phyloP scores from a whole-genome alignment of 2,797 vertebrate species.

The Epinephelus malabaricus region DNA sequence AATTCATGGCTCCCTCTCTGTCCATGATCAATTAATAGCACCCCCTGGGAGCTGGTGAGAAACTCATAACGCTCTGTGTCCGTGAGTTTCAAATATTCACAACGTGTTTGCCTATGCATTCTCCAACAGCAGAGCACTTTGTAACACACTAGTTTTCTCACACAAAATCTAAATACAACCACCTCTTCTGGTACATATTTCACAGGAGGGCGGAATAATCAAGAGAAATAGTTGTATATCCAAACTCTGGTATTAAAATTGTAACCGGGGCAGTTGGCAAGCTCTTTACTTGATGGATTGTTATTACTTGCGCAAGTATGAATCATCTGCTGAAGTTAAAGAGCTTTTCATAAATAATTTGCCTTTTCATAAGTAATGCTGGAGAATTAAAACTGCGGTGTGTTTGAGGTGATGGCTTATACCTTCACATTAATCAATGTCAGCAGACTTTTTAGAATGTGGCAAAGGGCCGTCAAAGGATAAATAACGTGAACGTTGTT shows the following conservation, averaged over 20 bases:
- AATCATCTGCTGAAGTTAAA: slow-evolving; percentile 79
- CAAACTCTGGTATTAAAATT: slow-evolving; percentile 75
- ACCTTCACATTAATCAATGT: slow-evolving; percentile 58
- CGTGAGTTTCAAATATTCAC: slow-evolving; percentile 35
- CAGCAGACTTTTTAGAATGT: slow-evolving; percentile 37
- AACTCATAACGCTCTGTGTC: slow-evolving; percentile 8
- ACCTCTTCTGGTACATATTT: slow-evolving; percentile 58
- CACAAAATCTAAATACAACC: slow-evolving; percentile 57
- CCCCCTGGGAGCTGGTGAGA: slow-evolving; percentile 26
- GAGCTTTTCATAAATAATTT: slow-evolving; percentile 83
- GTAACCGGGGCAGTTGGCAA: slow-evolving; percentile 73
- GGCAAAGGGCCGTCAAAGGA: slow-evolving; percentile 34
- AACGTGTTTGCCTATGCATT: slow-evolving; percentile 24
- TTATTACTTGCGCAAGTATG: slow-evolving; percentile 73
- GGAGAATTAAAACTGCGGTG: slow-evolving; percentile 67
- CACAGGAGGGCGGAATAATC: slow-evolving; percentile 66
- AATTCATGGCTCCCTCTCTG: slow-evolving; percentile 43
- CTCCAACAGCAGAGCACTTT: slow-evolving; percentile 18
- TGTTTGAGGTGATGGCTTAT: slow-evolving; percentile 55
- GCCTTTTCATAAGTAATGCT: slow-evolving; percentile 75
- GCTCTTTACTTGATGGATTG: slow-evolving; percentile 80
- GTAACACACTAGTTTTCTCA: slow-evolving; percentile 32
- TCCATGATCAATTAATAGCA: slow-evolving; percentile 53
- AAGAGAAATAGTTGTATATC: slow-evolving; percentile 70
- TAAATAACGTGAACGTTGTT: slow-evolving; percentile 33